phyloP scores from a whole-genome alignment of 2,113 vertebrate genomes.

The Perca schrenkii region DNA sequence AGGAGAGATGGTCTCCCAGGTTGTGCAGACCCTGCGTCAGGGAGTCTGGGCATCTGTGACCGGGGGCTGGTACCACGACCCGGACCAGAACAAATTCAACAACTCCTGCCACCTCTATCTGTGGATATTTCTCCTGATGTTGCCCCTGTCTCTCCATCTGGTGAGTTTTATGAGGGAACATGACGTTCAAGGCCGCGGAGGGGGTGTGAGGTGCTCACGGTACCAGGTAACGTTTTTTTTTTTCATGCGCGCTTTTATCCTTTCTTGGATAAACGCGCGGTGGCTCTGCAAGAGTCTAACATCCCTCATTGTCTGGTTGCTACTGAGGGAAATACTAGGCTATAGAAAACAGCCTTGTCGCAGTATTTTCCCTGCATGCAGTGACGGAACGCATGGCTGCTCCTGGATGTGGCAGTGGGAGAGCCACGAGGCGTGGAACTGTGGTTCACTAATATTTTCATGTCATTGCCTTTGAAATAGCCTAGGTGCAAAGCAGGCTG shows the following conservation, averaged over 20 bases:
- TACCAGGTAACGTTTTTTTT: constrained; percentile 17
- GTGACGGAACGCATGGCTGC: constrained; percentile 74
- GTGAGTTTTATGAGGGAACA: constrained; percentile 84
- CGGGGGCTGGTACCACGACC: constrained; percentile 97
- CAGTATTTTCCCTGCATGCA: constrained; percentile 79
- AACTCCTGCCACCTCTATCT: constrained; percentile 97
- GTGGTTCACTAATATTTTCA: constrained; percentile 19
- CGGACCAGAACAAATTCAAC: constrained; percentile 96
- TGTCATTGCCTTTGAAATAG: constrained; percentile 28
- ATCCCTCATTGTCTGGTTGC: constrained; percentile 32
- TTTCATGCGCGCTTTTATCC: constrained; percentile 7
- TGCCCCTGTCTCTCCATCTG: constrained; percentile 94
- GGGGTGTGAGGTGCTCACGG: constrained; percentile 41
- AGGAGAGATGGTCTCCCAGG: constrained; percentile 90
- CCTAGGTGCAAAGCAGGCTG: constrained; percentile 6
- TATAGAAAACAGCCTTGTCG: constrained; percentile 71
- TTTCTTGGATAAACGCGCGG: constrained; percentile 1
- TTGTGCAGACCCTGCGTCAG: constrained; percentile 92
- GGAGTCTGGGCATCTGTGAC: constrained; percentile 97
- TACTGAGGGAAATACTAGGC: neutral
- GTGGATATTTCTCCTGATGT: constrained; percentile 94
- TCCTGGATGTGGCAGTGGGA: constrained; percentile 47
- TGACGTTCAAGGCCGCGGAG: constrained; percentile 68
- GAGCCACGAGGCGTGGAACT: constrained; percentile 29
- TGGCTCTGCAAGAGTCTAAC: neutral